phyloP scores from a whole-genome alignment of 2,113 vertebrate genomes.

The Onychorhynchus coronatus region DNA sequence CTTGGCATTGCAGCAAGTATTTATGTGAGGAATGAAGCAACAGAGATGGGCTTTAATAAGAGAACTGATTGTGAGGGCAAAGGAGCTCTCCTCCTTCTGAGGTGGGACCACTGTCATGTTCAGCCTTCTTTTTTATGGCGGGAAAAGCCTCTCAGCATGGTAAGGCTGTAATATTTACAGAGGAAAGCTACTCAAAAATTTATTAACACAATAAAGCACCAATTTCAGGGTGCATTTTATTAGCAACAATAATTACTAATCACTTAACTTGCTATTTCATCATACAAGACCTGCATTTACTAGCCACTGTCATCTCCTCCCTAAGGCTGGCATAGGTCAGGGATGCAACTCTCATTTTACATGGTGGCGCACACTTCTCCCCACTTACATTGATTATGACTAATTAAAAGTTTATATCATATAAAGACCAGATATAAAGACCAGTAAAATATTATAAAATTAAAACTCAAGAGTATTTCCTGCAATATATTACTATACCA shows the following conservation, averaged over 20 bases:
- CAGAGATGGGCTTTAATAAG: not conserved
- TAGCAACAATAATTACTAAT: conserved; percentile 51
- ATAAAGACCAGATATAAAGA: conserved; percentile 20
- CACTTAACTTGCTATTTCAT: conserved; percentile 24
- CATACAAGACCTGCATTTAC: conserved; percentile 24
- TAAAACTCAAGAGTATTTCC: not conserved
- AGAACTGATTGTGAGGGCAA: not conserved
- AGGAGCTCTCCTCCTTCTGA: not conserved
- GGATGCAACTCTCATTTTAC: not conserved
- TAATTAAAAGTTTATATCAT: not conserved
- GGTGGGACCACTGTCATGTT: not conserved
- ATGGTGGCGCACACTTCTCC: not conserved
- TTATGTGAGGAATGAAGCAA: not conserved
- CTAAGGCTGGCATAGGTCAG: not conserved
- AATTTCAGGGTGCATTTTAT: conserved; percentile 27
- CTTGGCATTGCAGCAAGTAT: not conserved
- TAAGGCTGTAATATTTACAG: not conserved
- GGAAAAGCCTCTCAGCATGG: not conserved
- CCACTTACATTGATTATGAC: not conserved
- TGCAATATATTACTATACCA: not conserved
- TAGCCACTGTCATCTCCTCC: not conserved
- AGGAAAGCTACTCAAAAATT: conserved; percentile 1
- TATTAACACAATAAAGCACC: conserved; percentile 47
- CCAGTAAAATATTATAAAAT: conserved; percentile 5
- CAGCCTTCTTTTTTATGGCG: not conserved